Evolutionary conservation across 1,140 invertebrate genomes (phyloP), one percentile per base, ranked within the genome.

Genomic region (Dysdera silvatica): DNA sequence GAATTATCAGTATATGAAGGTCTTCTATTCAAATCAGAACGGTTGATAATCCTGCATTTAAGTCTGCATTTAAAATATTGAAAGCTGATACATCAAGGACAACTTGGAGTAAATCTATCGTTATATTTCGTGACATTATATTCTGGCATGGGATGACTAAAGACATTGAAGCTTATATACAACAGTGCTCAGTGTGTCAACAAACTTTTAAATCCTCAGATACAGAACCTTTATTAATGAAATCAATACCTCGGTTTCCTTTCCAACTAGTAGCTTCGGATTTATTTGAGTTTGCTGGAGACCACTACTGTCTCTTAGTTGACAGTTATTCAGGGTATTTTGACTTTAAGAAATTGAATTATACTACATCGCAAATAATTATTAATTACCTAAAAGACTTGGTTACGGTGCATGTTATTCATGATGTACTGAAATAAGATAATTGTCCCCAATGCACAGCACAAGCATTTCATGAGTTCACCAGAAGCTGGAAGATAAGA

Each of bases 321-420:
- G 49, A 52, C 49, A 52, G 49, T 7, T 52, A 52, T 29, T 52
- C 49, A 16, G 49, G 49, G 16, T 52, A 29, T 24, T 52, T 52
- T 29, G 49, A 52, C 26, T 52, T 28, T 52, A 31, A 28, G 14
- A 1, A 52, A 29, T 29, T 52, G 20, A 29, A 31, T 16, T 20
- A 33, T 31, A 7, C 49, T 2, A 52, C 20, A 16, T 28, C 49
- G 12, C 7, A 23, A 29, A 23, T 29, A 8, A 12, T 12, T 8
- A 29, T 52, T 29, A 31, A 52, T 10, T 12, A n/a, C 32, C 32
- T 52, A 29, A 52, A 52, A n/a, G 32, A 14, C 12, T 52, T 10
- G 26, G 28, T 52, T 29, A n/a, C 49, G 10, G 26, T 29, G 16
- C 20, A 52, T 52, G 49, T 24, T 16, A 31, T 52, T 29, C 49